Percentiles rank a stretch among this genome's conserved stretches.
These are phyloP conservation scores for Cheilosia soror DNA, from an alignment of 2,888 invertebrate genomes.

Conservation along the genomic window DNA sequence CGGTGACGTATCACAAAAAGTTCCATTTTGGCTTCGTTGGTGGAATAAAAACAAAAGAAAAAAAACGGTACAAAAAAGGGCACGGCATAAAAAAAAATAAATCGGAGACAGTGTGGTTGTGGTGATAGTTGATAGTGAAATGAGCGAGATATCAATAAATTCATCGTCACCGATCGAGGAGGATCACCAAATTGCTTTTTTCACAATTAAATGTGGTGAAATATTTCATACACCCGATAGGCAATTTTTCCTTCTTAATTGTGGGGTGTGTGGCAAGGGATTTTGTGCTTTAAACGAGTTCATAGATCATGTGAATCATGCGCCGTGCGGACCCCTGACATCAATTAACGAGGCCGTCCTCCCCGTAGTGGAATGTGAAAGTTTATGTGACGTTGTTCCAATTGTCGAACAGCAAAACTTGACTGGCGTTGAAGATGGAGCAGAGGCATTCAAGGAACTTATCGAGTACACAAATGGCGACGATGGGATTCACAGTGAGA, in stretches of 20 bases:
- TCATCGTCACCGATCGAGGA: slow-evolving; percentile 20
- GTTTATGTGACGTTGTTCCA: slow-evolving; percentile 15
- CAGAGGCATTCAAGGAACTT: slow-evolving; percentile 49
- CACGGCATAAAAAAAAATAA: neutral
- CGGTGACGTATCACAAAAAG: slow-evolving; percentile 44
- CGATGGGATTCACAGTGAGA: slow-evolving; percentile 32
- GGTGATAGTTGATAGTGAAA: slow-evolving; percentile 7
- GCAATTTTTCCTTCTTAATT: slow-evolving; percentile 55
- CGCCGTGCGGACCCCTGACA: slow-evolving; percentile 30
- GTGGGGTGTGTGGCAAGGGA: slow-evolving; percentile 55
- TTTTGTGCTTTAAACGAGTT: slow-evolving; percentile 60
- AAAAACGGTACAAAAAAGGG: slow-evolving; percentile 13
- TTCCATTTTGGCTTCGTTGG: slow-evolving; percentile 13
- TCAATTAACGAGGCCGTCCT: neutral
- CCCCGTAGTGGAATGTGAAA: slow-evolving; percentile 30
- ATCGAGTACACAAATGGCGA: slow-evolving; percentile 52
- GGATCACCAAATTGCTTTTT: slow-evolving; percentile 52
- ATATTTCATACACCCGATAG: slow-evolving; percentile 60
- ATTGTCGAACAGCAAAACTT: neutral
- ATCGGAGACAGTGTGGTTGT: neutral
- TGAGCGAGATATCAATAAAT: slow-evolving; percentile 39
- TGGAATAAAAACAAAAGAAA: slow-evolving; percentile 24
- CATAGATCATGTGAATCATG: slow-evolving; percentile 58
- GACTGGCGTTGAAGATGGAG: slow-evolving; percentile 15
- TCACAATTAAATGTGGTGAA: slow-evolving; percentile 61